Percentiles rank a stretch among this genome's conserved stretches.
These are phyloP conservation scores for Sinhomidia bicolor DNA, from an alignment of 2,888 invertebrate species.

Conservation along the genomic window DNA sequence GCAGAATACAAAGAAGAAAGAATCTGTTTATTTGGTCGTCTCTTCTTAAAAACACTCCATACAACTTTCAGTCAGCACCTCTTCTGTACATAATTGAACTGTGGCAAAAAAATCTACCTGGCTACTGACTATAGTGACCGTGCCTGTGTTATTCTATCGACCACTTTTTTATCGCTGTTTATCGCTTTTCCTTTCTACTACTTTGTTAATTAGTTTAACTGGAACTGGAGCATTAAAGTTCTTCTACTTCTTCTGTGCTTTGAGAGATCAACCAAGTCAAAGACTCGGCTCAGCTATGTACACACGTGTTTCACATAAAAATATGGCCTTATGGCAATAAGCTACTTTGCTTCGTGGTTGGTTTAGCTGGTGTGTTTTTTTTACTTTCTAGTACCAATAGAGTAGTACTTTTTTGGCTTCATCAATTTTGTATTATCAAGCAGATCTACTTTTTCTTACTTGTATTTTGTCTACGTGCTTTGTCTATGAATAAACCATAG, in stretches of 20 bases:
- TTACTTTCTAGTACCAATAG: neutral
- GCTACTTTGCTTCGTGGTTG: neutral
- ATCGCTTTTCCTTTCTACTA: neutral
- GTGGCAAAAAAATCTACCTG: constrained; percentile 8
- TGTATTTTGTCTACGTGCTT: no score
- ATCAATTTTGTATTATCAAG: neutral
- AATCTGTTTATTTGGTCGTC: constrained; percentile 5
- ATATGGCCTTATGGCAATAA: neutral
- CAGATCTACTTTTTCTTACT: constrained; percentile 27
- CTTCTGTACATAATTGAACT: neutral
- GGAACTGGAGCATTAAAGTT: constrained; percentile 48
- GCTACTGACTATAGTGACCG: neutral
- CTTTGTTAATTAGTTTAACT: constrained; percentile 51
- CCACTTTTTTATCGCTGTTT: neutral
- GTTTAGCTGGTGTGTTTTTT: neutral
- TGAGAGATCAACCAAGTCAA: no score
- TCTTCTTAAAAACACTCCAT: neutral
- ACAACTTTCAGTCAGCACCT: neutral
- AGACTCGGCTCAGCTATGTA: neutral
- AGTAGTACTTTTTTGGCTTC: neutral
- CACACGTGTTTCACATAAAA: constrained; percentile 39
- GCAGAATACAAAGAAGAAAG: neutral
- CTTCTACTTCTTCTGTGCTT: neutral
- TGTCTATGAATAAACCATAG: constrained; percentile 8
- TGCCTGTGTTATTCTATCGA: neutral